Evolutionary conservation across 1,140 invertebrate species (phyloP).

Genomic region (Diprion similis): DNA sequence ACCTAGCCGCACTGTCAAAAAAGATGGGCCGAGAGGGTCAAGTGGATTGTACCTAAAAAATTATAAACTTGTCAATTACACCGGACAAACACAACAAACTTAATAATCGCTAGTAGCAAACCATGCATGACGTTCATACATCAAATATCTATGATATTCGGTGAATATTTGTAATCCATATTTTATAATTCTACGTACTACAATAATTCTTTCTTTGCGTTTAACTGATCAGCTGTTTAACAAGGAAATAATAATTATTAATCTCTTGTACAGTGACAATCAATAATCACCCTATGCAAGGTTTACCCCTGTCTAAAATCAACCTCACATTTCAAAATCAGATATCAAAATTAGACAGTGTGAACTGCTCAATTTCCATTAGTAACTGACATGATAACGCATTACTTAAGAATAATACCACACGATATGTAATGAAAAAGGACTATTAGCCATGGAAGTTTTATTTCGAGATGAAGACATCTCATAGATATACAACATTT

Average conservation of each 20-base stretch:
- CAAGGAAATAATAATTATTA: too few relatives aligned
- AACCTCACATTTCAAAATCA: too few relatives aligned
- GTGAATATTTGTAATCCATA: not conserved
- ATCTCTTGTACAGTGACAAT: too few relatives aligned
- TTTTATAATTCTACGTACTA: too few relatives aligned
- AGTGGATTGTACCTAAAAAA: slow-evolving; percentile 52
- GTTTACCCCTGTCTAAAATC: too few relatives aligned
- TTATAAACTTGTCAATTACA: slow-evolving; percentile 32
- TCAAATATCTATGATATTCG: not conserved
- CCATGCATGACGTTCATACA: not conserved
- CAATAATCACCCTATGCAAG: too few relatives aligned
- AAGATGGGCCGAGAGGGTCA: slow-evolving; percentile 41
- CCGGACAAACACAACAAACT: not conserved
- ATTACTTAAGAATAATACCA: not conserved
- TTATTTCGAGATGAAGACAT: not conserved
- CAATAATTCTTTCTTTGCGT: too few relatives aligned
- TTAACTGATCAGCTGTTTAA: too few relatives aligned
- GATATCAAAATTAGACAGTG: too few relatives aligned
- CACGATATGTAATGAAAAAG: not conserved
- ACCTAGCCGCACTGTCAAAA: slow-evolving; percentile 48
- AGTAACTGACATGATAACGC: not conserved
- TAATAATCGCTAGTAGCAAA: not conserved
- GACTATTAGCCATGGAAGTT: not conserved
- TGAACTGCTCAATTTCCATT: too few relatives aligned
- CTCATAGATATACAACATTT: not conserved